Percentiles rank a stretch among this genome's conserved stretches.
Evolutionary conservation across 2,888 invertebrate genomes (phyloP).

Genomic region (Yponomeuta cagnagella): DNA sequence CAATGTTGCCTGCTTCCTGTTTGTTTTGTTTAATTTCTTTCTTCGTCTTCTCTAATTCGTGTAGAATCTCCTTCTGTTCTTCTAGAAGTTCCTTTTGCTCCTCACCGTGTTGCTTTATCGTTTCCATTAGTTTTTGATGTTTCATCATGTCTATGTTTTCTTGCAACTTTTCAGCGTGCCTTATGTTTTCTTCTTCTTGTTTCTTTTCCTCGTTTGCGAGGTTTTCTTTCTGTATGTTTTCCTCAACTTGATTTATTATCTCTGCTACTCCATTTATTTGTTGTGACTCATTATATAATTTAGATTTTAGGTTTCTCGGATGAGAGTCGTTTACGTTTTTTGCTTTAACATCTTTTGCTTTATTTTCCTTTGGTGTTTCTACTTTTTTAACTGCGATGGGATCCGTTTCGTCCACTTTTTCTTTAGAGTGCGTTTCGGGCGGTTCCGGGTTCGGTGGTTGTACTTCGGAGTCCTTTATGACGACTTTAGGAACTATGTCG

Average conservation of each 20-base stretch:
- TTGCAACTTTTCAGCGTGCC: constrained; percentile 30
- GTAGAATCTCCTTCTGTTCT: constrained; percentile 79
- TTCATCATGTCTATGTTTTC: constrained; percentile 50
- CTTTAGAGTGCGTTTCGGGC: constrained; percentile 57
- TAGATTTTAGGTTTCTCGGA: constrained; percentile 49
- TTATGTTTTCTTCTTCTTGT: constrained; percentile 29
- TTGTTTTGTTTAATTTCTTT: constrained; percentile 66
- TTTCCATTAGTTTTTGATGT: constrained; percentile 74
- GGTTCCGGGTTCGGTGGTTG: constrained; percentile 67
- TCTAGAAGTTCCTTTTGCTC: constrained; percentile 81
- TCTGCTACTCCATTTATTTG: constrained; percentile 23
- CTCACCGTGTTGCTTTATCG: constrained; percentile 80
- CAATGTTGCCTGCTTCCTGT: constrained; percentile 55
- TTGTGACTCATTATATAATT: constrained; percentile 37
- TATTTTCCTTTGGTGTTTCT: constrained; percentile 25
- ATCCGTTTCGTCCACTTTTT: constrained; percentile 47
- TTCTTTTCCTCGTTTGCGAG: constrained; percentile 28
- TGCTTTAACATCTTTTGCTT: constrained; percentile 33
- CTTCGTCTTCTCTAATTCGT: constrained; percentile 76
- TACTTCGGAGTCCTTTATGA: constrained; percentile 54
- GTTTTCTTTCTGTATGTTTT: constrained; percentile 15
- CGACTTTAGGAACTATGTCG: constrained; percentile 28
- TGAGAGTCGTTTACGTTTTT: constrained; percentile 41
- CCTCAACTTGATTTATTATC: neutral
- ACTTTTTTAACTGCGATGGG: constrained; percentile 46